These are phyloP conservation scores for Xylota sylvarum DNA, from an alignment of 2,888 invertebrate genomes.

Conservation along the genomic window DNA sequence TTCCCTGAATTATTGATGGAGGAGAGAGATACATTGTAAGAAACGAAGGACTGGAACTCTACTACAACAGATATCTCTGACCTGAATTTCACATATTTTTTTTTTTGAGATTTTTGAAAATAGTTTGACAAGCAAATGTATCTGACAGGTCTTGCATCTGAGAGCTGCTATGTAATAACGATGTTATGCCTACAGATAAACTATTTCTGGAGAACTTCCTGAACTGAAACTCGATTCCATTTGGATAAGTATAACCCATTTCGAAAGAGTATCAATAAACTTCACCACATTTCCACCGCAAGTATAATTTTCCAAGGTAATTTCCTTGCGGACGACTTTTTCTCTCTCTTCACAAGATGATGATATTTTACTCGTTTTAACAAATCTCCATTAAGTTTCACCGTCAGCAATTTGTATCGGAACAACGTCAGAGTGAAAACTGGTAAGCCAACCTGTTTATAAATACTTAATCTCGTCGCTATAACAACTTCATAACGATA, in stretches of 20 bases:
- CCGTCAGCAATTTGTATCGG: constrained; percentile 18
- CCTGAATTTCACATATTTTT: no score
- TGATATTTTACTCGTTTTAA: constrained; percentile 28
- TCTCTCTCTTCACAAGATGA: not conserved
- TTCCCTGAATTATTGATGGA: not conserved
- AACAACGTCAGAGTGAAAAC: constrained; percentile 13
- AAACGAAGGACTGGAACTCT: no score
- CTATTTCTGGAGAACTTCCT: no score
- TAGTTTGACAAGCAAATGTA: no score
- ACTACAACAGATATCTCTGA: no score
- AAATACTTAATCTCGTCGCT: constrained; percentile 59
- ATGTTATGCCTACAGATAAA: no score
- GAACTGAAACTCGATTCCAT: not conserved
- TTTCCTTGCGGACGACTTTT: not conserved
- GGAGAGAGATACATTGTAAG: not conserved
- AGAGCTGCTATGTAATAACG: no score
- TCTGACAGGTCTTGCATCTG: no score
- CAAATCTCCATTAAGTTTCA: constrained; percentile 50
- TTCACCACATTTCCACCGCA: not conserved
- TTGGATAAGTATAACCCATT: not conserved
- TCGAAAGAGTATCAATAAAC: not conserved
- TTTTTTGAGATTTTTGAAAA: no score
- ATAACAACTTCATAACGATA: constrained; percentile 55
- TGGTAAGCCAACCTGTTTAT: constrained; percentile 48
- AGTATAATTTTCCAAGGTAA: not conserved